Base-by-base conservation (phyloP, 2,888 invertebrate genomes). In the Cryptophagus acutangulus region DNA sequence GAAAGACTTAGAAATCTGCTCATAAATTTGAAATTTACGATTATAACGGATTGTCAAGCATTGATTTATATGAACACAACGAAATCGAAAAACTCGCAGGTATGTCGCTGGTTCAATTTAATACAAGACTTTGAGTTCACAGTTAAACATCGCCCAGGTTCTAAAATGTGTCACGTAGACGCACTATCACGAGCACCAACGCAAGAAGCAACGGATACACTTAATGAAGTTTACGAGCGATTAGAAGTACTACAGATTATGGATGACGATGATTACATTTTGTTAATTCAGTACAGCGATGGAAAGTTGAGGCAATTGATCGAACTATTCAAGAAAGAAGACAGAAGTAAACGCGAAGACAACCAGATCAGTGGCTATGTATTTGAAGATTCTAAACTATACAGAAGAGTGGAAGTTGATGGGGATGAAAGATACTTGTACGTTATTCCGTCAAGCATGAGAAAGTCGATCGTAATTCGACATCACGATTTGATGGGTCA, bases 11-110 rank as follows among this genome's bases (percentile, higher is more conserved):
- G 56, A 12, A 33, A 48, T 9, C 51, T 55, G 17, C 31, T 57
- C 8, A 41, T 57, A 13, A 49, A 16, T 8, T 2, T 31, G 3
- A 4, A 13, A 4, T 31, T 31, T 13, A 12, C 12, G 8, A 12
- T 31, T 6, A 43, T 57, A 1, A 58, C 55, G 0, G 60, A 61
- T 45, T 56, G 56, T 41, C 53, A 55, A 40, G 54, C 55, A 1
- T 25, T 59, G 1, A 33, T 51, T 2, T 47, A 46, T 39, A 31
- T 55, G n/a, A 54, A 56, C 17, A 36, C 33, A 1, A 45, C 50
- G 24, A 57, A 54, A 38, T 55, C 51, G 5, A 44, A 46, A 17
- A 48, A 57, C 34, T 49, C 55, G 4, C 50, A 55, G 33, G 42
- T 54, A 15, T 51, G 49, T 6, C 29, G 55, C 13, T 56, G 55